phyloP scores from a whole-genome alignment of 2,797 vertebrate genomes.

The Sebastes itinus region DNA sequence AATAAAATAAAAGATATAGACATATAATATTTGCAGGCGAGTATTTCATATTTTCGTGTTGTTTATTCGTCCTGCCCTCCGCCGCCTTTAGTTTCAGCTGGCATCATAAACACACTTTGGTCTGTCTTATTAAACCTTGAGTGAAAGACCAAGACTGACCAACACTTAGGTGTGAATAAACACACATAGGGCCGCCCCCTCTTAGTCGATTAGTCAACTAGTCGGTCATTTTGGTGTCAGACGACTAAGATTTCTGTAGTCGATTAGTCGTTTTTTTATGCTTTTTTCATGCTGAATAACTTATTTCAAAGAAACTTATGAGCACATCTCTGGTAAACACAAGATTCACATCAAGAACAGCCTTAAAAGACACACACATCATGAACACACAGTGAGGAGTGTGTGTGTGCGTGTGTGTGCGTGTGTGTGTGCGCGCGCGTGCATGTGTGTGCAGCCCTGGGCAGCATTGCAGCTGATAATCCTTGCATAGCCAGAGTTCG shows the following conservation, averaged over 20 bases:
- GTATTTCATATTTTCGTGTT: rapidly evolving
- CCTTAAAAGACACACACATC: background rate
- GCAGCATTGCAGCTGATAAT: conserved; percentile 5
- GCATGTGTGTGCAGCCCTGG: background rate
- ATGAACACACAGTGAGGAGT: background rate
- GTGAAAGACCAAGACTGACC: conserved; percentile 14
- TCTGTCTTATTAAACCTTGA: conserved; percentile 9
- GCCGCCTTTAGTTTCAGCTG: conserved; percentile 14
- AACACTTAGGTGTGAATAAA: background rate
- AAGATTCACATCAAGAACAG: no score
- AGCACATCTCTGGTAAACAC: no score
- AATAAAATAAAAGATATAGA: no score
- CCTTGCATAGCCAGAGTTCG: conserved; percentile 11
- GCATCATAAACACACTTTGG: conserved; percentile 4
- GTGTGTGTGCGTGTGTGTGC: background rate
- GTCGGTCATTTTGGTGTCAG: no score
- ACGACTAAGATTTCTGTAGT: no score
- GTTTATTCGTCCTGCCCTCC: no score
- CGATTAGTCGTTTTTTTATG: no score
- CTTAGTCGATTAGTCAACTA: no score
- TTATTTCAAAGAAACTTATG: no score
- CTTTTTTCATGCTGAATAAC: no score
- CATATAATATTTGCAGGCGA: no score
- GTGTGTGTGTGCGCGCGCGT: background rate
- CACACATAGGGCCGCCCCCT: background rate